Evolutionary conservation across 2,113 vertebrate species (phyloP), one percentile per base, ranked within the genome.

Genomic region (Neodon shergylaensis): DNA sequence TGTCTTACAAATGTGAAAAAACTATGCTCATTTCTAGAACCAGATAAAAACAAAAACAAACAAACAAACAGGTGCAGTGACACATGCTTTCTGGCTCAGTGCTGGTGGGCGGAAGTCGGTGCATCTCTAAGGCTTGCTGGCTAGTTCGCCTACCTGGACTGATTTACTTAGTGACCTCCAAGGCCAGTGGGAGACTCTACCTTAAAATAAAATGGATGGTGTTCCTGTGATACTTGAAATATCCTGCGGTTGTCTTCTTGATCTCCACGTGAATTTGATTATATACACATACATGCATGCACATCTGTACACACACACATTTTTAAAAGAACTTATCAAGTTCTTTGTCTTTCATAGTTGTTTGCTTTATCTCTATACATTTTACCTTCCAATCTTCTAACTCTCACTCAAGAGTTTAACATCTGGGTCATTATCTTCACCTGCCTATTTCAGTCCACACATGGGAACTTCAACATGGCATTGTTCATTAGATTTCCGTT

Each of bases 371-470:
- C 28, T 72, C 22, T 82, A 39, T 79, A 66, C 82, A 33, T 86
- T n/a, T 94, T 68, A 65, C 54, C 28, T 95, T 63, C 63, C 58
- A 82, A 79, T 19, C 24, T 88, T 93, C 68, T 47, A n/a, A 81
- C 54, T 95, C 42, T 84, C 81, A 74, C 65, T 92, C 8, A 70
- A 39, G 7, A 84, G 21, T 87, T 92, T 79, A 77, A 68, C 39
- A 83, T 12, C 9, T 63, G 13, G n/a, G 39, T 77, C 7, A 42
- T 22, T 92, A 36, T 70, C 78, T 90, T 87, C 33, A 79, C 88
- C 92, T 91, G 42, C 3, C 10, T 1, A 58, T 70, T 79, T 91
- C 58, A 79, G 24, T 44, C 21, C 31, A 94, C 49, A 54, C 26
- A 63, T 19, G 65, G 24, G 21, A 86, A 94, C 33, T 81, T 94